A percentile compares a stretch with the other conserved stretches of the same genome.
phyloP scores from a whole-genome alignment of 2,797 vertebrate species.

The Alcedo atthis region DNA sequence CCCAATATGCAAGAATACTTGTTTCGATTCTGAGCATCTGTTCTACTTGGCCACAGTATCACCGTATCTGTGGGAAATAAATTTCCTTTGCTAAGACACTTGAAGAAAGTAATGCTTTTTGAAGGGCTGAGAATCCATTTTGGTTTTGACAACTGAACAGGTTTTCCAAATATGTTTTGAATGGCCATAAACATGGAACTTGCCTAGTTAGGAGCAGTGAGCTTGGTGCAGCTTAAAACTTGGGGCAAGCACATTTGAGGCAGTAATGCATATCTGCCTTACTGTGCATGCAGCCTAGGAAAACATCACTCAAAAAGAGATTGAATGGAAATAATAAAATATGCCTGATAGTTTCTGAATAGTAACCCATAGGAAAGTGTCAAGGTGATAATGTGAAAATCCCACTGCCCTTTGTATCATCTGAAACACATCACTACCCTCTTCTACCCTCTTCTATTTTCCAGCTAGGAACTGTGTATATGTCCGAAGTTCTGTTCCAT shows the following conservation, averaged over 20 bases:
- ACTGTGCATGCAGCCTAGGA: not conserved
- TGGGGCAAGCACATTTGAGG: not conserved
- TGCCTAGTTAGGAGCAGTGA: not conserved
- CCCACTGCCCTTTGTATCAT: not conserved
- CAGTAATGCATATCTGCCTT: not conserved
- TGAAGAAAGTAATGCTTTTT: not conserved
- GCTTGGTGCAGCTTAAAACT: not conserved
- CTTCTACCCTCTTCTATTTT: not conserved
- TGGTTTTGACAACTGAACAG: not conserved
- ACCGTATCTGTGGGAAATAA: not conserved
- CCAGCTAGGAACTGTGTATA: not conserved
- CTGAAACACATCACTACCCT: not conserved
- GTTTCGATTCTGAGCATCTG: conserved; percentile 1
- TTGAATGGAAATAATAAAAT: not conserved
- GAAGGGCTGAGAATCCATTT: not conserved
- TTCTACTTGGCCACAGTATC: not conserved
- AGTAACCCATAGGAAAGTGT: not conserved
- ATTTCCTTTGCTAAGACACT: not conserved
- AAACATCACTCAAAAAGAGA: not conserved
- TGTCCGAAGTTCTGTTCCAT: not conserved
- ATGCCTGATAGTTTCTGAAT: not conserved
- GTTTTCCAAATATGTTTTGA: not conserved
- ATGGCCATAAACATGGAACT: not conserved
- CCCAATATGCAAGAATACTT: not conserved
- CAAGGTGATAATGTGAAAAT: not conserved